Evolutionary conservation across 2,888 invertebrate genomes (phyloP), one percentile per base, ranked within the genome.

Genomic region (Danaus chrysippus): DNA sequence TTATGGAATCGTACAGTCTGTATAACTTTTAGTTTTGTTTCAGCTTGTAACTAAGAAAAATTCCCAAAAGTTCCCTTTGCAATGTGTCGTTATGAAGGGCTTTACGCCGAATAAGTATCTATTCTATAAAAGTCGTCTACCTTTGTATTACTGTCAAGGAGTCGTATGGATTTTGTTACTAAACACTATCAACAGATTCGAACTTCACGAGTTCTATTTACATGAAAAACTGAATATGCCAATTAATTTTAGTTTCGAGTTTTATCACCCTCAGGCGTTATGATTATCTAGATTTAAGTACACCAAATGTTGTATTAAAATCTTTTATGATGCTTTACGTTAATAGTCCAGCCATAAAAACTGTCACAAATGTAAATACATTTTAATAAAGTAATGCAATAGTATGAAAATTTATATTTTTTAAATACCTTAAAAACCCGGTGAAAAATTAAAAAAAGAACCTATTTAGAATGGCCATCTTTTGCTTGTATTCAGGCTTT

Each of bases 71-170:
- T 79, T 66, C 19, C 56, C 55, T 0, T 54, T 78, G 6, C 80
- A 82, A 58, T 87, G 87, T 58, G 59, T 85, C 1, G 72, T 84
- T 8, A 73, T 86, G 78, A 83, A 73, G 41, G 59, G 76, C 0
- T 82, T 72, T 60, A 78, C 80, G 0, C 72, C 82, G 0, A 54
- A 56, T 44, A 76, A 70, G 44, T 79, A 68, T 61, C 8, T 75
- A 49, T 81, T 86, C 44, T 65, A 66, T 3, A 77, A 68, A 56
- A 76, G 76, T 58, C 79, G 85, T 0, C 54, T 85, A 0, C 86
- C 85, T 0, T 13, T 87, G 5, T 84, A 84, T 70, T 87, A 87
- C 59, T 87, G 86, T 56, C 85, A 86, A 58, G 86, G 86, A 1
- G 58, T 64, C 1, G 59, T 79, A 0, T 63, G 57, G 3, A 63